Base-by-base conservation (phyloP, 2,888 invertebrate genomes). In the Mythimna impura region DNA sequence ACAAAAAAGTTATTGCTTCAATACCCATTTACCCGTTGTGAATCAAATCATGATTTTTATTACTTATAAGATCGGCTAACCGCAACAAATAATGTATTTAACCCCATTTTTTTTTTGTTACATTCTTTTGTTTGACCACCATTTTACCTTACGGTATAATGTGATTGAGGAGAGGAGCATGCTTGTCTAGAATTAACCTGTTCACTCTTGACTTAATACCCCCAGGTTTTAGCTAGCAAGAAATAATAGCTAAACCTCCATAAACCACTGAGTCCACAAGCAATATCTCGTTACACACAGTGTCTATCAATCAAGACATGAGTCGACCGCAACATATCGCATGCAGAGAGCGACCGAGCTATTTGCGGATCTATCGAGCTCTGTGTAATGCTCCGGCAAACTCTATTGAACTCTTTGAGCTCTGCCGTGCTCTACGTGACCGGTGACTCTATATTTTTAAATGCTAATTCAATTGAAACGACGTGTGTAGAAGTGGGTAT, bases 311-410 rank as follows among this genome's bases (percentile, higher is more conserved):
- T 73, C 54, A 73, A 67, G 71, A 54, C 50, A 72, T 14, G 43
- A 73, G 57, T 62, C 64, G 30, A 20, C 55, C 57, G 7, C 66
- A 40, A n/a, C 63, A 62, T 65, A 67, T 65, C 64, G 78, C 25
- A 78, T 82, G 78, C 78, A 54, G 30, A 57, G 57, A 66, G 64
- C 66, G 57, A 52, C 47, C 25, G 47, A 54, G 66, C 73, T 72
- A 63, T 81, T 80, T 81, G 77, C 34, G 55, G 72, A 62, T 63
- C 62, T 50, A 52, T 40, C 30, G 8, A 30, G 17, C 73, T 47
- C 55, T 17, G 30, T 47, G n/a, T n/a, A 8, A 43, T 43, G 52
- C 73, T 62, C 67, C 40, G 43, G 14, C 30, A 1, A 36, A 22
- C 20, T 68, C 36, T 69, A 36, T 52, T 30, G 30, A 40, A 34